A percentile compares a stretch with the other conserved stretches of the same genome.
These are phyloP conservation scores for Apoda limacodes DNA, from an alignment of 2,888 invertebrate genomes.

Conservation along the genomic window DNA sequence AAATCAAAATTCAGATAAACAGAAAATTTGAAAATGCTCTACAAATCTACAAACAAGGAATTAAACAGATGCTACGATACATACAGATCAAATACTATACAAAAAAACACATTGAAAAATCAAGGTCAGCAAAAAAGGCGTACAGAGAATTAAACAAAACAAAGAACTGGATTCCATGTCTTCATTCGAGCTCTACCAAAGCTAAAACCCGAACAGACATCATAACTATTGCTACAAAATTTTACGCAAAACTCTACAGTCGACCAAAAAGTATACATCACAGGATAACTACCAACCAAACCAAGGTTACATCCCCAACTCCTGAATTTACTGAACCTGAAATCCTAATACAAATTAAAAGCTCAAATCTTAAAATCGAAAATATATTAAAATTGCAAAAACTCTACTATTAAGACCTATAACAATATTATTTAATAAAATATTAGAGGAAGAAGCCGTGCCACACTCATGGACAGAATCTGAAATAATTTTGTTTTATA, in stretches of 20 bases:
- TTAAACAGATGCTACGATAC: slow-evolving; percentile 12
- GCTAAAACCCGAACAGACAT: slow-evolving; percentile 10
- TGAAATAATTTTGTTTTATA: slow-evolving; percentile 19
- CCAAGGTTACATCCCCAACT: slow-evolving; percentile 4
- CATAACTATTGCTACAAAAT: slow-evolving; percentile 15
- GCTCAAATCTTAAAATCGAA: slow-evolving; percentile 18
- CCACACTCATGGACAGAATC: slow-evolving; percentile 16
- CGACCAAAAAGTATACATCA: slow-evolving; percentile 6
- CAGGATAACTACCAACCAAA: slow-evolving; percentile 2
- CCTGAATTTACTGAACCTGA: slow-evolving; percentile 11
- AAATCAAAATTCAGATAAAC: too few relatives aligned
- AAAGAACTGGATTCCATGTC: slow-evolving; percentile 12
- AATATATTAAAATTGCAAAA: slow-evolving; percentile 15
- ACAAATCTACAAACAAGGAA: slow-evolving; percentile 18
- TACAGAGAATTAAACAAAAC: slow-evolving; percentile 9
- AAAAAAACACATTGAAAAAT: slow-evolving; percentile 11
- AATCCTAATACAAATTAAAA: slow-evolving; percentile 14
- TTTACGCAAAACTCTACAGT: slow-evolving; percentile 13
- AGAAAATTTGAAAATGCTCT: slow-evolving; percentile 13
- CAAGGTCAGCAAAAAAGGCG: slow-evolving; percentile 14
- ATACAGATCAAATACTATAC: slow-evolving; percentile 12
- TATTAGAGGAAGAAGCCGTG: slow-evolving; percentile 13
- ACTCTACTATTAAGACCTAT: slow-evolving; percentile 12
- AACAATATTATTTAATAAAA: slow-evolving; percentile 16
- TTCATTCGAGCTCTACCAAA: slow-evolving; percentile 7